A percentile compares a stretch with the other conserved stretches of the same genome.
phyloP scores from a whole-genome alignment of 2,888 invertebrate genomes.

The Cataglyphis cursor region DNA sequence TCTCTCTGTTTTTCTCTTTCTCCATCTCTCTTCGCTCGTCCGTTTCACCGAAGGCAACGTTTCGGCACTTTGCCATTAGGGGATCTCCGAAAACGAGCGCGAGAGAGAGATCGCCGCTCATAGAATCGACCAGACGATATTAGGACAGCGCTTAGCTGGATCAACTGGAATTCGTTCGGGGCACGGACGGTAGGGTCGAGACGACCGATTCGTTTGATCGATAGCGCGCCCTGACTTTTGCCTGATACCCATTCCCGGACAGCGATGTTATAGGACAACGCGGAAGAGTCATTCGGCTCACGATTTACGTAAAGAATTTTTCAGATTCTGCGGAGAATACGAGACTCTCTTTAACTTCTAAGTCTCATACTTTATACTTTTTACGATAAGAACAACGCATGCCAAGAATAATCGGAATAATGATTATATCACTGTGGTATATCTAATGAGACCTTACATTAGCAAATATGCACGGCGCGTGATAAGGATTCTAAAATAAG shows the following conservation, averaged over 20 bases:
- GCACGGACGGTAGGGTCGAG: constrained; percentile 31
- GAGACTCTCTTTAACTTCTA: background rate
- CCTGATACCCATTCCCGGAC: constrained; percentile 23
- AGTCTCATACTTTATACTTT: background rate
- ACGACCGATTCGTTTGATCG: constrained; percentile 67
- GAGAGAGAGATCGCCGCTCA: constrained; percentile 59
- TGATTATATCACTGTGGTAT: background rate
- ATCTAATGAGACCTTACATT: constrained; percentile 39
- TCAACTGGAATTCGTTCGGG: constrained; percentile 74
- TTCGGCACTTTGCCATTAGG: constrained; percentile 76
- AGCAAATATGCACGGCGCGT: constrained; percentile 10
- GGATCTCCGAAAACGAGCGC: constrained; percentile 64
- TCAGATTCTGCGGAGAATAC: constrained; percentile 20
- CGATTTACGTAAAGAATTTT: constrained; percentile 29
- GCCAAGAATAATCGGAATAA: constrained; percentile 4
- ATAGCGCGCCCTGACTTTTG: constrained; percentile 65
- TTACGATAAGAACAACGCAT: background rate
- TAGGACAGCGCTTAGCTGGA: constrained; percentile 75
- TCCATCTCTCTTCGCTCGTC: constrained; percentile 39
- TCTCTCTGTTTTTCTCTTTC: constrained; percentile 13
- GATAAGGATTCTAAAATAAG: constrained; percentile 31
- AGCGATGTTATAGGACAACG: constrained; percentile 8
- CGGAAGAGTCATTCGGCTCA: constrained; percentile 30
- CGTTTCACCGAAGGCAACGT: constrained; percentile 53
- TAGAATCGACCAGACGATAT: constrained; percentile 74